Base-by-base conservation (phyloP, 2,113 vertebrate genomes). In the Myotis brandtii region DNA sequence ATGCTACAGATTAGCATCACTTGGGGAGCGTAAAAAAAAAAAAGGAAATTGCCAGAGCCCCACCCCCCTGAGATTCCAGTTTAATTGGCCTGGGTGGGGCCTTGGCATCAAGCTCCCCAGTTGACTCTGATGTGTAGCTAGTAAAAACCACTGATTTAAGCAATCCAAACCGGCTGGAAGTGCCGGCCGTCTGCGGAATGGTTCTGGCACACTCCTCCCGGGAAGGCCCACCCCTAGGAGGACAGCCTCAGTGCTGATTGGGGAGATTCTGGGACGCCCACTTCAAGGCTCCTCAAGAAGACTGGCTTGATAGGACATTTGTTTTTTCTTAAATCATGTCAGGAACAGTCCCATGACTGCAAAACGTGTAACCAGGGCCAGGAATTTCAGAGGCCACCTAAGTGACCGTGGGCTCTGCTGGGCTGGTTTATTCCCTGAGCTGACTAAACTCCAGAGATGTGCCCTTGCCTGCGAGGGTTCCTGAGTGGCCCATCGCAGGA, bases 11-110 rank as follows among this genome's bases (percentile, higher is more conserved):
- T 72, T 34, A 64, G 80, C 86, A 82, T 80, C n/a, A 48, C 73
- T 21, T 23, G 4, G 18, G 23, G n/a, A 86, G 20, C 3, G 85
- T 40, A 67, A 32, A 32, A 67, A 62, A 43, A 37, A 17, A 23
- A 18, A 43, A 52, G 10, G 14, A 79, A 40, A 59, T 40, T 37
- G 21, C 21, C 50, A 34, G 62, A 37, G 40, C 6, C 56, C 27
- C 50, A 37, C 48, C 77, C 17, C 54, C 13, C 32, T 77, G 46
- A 72, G 59, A 95, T 82, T 94, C 92, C 9, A 18, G 76, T 69
- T 94, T 93, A 91, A 77, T 96, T 88, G 85, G 40, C 18, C 54
- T 90, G 54, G 95, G 84, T 82, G 70, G 46, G 85, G 81, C 90
- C 20, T 87, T 95, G 72, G 81, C 82, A 79, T 83, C 85, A 40